Base-by-base conservation (phyloP, 2,888 invertebrate genomes). In the Ephialtes manifestator region DNA sequence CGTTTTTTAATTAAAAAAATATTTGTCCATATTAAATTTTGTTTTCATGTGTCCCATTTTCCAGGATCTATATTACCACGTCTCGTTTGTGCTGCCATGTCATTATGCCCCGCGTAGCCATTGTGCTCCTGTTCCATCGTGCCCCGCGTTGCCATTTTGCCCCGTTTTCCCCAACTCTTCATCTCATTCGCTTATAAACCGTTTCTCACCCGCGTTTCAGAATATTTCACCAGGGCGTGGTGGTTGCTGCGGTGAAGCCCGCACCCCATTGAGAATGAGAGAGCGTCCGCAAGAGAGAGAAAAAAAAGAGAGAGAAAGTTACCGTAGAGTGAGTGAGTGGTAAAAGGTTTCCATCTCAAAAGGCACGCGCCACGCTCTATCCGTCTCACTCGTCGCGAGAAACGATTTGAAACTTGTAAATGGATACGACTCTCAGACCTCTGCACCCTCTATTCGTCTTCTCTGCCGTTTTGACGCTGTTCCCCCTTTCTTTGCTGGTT, bases 391-490 rank as follows among this genome's bases (percentile, higher is more conserved):
- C 70, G 81, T 63, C 74, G 78, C 88, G 65, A 89, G 87, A 79
- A 90, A 90, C 91, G 92, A 92, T 92, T 91, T 90, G 88, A 90
- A 92, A 92, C 90, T 91, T 90, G 90, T 90, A 92, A 92, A 93
- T 92, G 91, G 91, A 91, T 92, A 89, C 87, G 87, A 89, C 88
- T 91, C 79, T 82, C 88, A 89, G 89, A 89, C 88, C 88, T 87
- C 84, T 85, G 85, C 81, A 81, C 78, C 78, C 84, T 81, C 81
- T 79, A 75, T 82, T 78, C 75, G 78, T 75, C 85, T 84, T 83
- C 86, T 76, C 63, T 15, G 43, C 46, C 68, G 77, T 79, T 70
- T 20, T 20, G 43, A 1, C 20, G 65, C 39, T 18, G 58, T 81
- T 71, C 74, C 53, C 74, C 53, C 65, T 82, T 58, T 72, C 67